Evolutionary conservation across 2,888 invertebrate species (phyloP).

Genomic region (Philereme transversata): DNA sequence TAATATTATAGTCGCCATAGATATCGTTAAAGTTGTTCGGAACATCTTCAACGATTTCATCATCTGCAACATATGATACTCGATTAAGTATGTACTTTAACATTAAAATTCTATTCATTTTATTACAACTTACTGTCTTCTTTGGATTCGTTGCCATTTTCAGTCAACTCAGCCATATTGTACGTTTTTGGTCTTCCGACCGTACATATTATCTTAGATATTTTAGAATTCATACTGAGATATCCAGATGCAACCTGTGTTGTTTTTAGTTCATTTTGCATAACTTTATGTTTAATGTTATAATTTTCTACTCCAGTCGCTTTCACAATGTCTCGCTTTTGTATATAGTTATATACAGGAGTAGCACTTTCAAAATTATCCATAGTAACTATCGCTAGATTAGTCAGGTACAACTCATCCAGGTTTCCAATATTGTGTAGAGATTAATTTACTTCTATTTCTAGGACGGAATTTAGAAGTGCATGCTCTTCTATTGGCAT

Average conservation of each 20-base stretch:
- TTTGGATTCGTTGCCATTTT: constrained; percentile 38
- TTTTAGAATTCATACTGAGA: constrained; percentile 17
- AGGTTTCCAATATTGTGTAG: constrained; percentile 55
- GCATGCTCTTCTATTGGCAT: constrained; percentile 61
- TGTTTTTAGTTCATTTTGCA: constrained; percentile 4
- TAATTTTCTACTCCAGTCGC: constrained; percentile 29
- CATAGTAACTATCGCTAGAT: constrained; percentile 62
- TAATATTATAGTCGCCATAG: constrained; percentile 55
- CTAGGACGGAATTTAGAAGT: constrained; percentile 59
- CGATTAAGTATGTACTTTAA: constrained; percentile 29
- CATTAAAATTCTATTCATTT: constrained; percentile 18
- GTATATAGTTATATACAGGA: constrained; percentile 45
- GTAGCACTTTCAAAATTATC: constrained; percentile 42
- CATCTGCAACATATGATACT: constrained; percentile 62
- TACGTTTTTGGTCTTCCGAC: constrained; percentile 69
- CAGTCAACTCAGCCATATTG: constrained; percentile 59
- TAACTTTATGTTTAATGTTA: constrained; percentile 10
- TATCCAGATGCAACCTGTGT: neutral
- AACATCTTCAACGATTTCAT: constrained; percentile 39
- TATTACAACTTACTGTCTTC: constrained; percentile 58
- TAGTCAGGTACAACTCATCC: constrained; percentile 66
- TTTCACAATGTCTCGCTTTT: constrained; percentile 54
- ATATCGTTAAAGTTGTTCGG: constrained; percentile 47
- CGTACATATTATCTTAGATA: constrained; percentile 43
- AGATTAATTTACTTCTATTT: constrained; percentile 61